Percentiles rank a stretch among this genome's conserved stretches.
These are phyloP conservation scores for Amorpha juglandis DNA, from an alignment of 2,888 invertebrate genomes.

Conservation along the genomic window DNA sequence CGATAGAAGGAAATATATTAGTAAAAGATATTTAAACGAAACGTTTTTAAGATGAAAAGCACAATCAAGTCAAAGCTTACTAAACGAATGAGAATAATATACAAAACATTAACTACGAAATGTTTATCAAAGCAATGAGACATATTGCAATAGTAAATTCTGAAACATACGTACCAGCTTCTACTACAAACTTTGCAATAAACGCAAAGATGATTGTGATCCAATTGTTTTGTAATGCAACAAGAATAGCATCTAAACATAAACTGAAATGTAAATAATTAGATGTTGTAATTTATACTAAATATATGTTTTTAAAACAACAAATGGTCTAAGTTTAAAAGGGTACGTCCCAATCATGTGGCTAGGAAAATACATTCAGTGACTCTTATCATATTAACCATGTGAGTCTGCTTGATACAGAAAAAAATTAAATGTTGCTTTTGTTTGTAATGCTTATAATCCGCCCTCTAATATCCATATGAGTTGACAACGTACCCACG, in stretches of 20 bases:
- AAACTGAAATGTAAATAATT: slow-evolving; percentile 8
- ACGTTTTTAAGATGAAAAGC: not conserved
- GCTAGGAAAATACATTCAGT: slow-evolving; percentile 12
- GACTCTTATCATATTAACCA: not conserved
- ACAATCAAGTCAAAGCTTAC: not conserved
- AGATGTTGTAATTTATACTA: slow-evolving; percentile 22
- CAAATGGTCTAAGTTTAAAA: slow-evolving; percentile 11
- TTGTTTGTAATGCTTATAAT: too few species aligned
- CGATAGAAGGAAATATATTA: too few species aligned
- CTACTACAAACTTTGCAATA: not conserved
- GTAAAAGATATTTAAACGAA: too few species aligned
- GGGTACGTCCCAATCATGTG: slow-evolving; percentile 11
- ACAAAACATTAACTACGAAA: not conserved
- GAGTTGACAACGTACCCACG: too few species aligned
- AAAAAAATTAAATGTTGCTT: not conserved
- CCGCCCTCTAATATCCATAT: too few species aligned
- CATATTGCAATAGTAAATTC: slow-evolving; percentile 1
- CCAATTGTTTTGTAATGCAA: not conserved
- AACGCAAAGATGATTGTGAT: slow-evolving; percentile 5
- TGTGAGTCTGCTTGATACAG: too few species aligned
- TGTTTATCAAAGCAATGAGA: not conserved
- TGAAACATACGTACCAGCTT: not conserved
- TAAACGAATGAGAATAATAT: not conserved
- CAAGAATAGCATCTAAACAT: not conserved
- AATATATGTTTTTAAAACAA: slow-evolving; percentile 7